Percentiles rank a stretch among this genome's conserved stretches.
These are phyloP conservation scores for Hydractinia symbiolongicarpus DNA, from an alignment of 30 jellyfish, hydroid and myxozoan genomes.

Conservation along the genomic window DNA sequence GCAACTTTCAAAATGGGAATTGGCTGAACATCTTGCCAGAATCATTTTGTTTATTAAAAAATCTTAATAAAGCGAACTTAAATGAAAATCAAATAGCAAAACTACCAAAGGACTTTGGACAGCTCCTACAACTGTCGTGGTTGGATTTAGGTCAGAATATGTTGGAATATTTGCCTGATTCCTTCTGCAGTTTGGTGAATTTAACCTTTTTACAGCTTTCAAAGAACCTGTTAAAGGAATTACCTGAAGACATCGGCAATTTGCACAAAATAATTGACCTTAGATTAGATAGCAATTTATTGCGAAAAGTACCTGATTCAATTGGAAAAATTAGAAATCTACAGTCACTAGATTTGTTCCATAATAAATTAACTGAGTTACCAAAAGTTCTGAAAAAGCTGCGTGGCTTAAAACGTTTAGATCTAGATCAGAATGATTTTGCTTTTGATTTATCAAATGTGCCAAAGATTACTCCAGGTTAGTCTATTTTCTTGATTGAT, in stretches of 20 bases:
- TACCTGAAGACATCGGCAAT: conserved; percentile 69
- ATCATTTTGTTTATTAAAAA: conserved; percentile 39
- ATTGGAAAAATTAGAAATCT: conserved; percentile 36
- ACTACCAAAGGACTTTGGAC: conserved; percentile 65
- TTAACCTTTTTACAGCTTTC: conserved; percentile 72
- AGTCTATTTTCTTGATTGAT: too few relatives aligned
- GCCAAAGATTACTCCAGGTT: conserved; percentile 60
- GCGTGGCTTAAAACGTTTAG: conserved; percentile 52
- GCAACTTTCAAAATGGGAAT: conserved; percentile 89
- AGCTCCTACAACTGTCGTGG: conserved; percentile 47
- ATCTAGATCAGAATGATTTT: conserved; percentile 62
- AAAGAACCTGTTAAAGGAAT: conserved; percentile 44
- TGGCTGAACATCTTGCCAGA: conserved; percentile 71
- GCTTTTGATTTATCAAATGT: conserved; percentile 19
- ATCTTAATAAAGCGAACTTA: conserved; percentile 40
- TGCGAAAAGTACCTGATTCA: conserved; percentile 55
- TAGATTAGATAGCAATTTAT: conserved; percentile 51
- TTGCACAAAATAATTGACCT: conserved; percentile 49
- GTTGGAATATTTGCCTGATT: conserved; percentile 55
- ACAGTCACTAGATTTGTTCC: conserved; percentile 65
- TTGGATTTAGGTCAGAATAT: conserved; percentile 88
- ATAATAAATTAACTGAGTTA: conserved; percentile 53
- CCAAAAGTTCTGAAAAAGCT: conserved; percentile 45
- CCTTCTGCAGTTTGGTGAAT: conserved; percentile 48
- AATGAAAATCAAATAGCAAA: conserved; percentile 71